A percentile compares a stretch with the other conserved stretches of the same genome.
Conservation (phyloP, 37 sponge, comb jelly and placozoan species). For the Oscarella lobularis region DNA sequence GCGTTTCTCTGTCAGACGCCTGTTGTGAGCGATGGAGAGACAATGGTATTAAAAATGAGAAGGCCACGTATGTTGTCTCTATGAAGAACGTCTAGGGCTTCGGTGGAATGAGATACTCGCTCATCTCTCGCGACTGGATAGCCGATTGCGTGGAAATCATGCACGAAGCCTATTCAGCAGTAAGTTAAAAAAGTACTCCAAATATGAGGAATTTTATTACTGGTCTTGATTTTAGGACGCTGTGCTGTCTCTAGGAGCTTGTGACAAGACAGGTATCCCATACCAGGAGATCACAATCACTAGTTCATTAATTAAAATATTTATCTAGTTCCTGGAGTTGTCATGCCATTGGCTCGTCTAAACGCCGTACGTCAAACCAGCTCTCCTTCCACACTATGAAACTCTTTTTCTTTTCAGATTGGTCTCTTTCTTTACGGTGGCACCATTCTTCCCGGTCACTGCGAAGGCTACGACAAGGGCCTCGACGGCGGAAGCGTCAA, state of each 20-base stretch:
- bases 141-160: constrained; percentile 68
- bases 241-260: constrained; percentile 43
- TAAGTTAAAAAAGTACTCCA: constrained; percentile 10
- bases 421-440: constrained; percentile 52
- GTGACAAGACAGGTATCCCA: constrained; percentile 45
- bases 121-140: constrained; percentile 54
- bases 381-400: background rate
- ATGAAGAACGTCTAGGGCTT: constrained; percentile 19
- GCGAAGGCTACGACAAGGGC: constrained; percentile 14
- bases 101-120: constrained; percentile 50
- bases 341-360: constrained; percentile 61
- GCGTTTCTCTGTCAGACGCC: constrained; percentile 51
- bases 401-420: constrained; percentile 20
- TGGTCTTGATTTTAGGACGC: constrained; percentile 31
- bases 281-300: background rate
- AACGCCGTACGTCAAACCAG: constrained; percentile 24
- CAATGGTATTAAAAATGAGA: constrained; percentile 37
- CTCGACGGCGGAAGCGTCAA: constrained; percentile 45
- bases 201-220: background rate
- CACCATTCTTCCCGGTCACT: constrained; percentile 50
- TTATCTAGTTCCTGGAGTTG: constrained; percentile 45
- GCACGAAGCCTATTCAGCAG: constrained; percentile 52
- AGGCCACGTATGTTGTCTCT: too few relatives aligned
- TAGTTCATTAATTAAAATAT: background rate
- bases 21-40: constrained; percentile 57